Evolutionary conservation across 2,797 vertebrate species (phyloP), one percentile per base, ranked within the genome.

Genomic region (Protonibea diacanthus): DNA sequence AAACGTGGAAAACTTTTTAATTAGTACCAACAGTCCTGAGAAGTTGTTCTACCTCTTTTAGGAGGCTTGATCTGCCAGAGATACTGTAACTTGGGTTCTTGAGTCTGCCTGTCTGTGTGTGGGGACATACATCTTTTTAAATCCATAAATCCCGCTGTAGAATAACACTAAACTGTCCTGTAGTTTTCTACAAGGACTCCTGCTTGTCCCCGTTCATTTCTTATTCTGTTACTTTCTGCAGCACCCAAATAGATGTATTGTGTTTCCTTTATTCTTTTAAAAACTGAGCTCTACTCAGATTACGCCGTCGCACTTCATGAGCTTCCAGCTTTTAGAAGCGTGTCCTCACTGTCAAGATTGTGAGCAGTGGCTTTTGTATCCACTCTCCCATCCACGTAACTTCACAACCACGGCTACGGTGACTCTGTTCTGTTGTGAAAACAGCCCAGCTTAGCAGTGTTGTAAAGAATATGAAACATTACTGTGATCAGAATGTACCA

Each of bases 201-300:
- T 27, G 25, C 25, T 6, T 73, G 6, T 51, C 78, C 23, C 9
- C 71, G 13, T 55, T 40, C 1, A 11, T 29, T 47, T 57, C 5
- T 23, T 49, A 27, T 10, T 11, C 6, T 61, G 0, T 45, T 55
- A 5, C 1, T 38, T 8, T n/a, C 1, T 11, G 6, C 2, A 25
- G 17, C 27, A 48, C 18, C 25, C 38, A 38, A n/a, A 65, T 66
- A 40, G 25, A 25, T 42, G 15, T 71, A 74, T 85, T 82, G 25
- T 74, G 10, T 86, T 69, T 75, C 79, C 38, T 69, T 74, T 5
- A 25, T 59, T 27, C 47, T 70, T 66, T 80, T 38, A 48, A 60
- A 47, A 6, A 23, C 1, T 2, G 3, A 18, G 1, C 23, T 66
- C 64, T 60, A 7, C 80, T 88, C 81, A 71, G 0, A 66, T 88